These are phyloP conservation scores for Ophonus ardosiacus DNA, from an alignment of 2,888 invertebrate species.

Conservation along the genomic window DNA sequence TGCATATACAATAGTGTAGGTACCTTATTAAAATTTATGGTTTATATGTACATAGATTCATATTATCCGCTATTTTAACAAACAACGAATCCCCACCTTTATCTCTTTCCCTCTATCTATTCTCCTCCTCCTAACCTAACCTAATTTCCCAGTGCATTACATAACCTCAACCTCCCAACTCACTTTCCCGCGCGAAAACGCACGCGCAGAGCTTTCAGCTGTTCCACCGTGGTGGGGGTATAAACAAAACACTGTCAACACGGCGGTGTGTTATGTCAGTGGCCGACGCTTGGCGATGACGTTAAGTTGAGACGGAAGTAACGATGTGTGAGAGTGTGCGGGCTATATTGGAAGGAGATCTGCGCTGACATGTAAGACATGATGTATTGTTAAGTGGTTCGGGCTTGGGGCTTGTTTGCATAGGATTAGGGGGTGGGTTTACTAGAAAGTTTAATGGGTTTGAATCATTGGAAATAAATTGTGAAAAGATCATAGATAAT, in stretches of 20 bases:
- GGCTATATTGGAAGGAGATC: background rate
- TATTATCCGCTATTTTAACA: too few species aligned
- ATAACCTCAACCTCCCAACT: background rate
- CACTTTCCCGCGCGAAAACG: background rate
- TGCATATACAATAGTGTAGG: too few species aligned
- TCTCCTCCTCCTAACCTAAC: background rate
- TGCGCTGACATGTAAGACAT: background rate
- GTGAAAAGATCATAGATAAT: too few species aligned
- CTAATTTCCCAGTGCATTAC: background rate
- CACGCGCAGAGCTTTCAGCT: constrained; percentile 38
- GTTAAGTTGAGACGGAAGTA: constrained; percentile 13
- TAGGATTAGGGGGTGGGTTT: background rate
- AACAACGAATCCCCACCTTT: too few species aligned
- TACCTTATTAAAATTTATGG: too few species aligned
- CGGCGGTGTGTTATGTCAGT: constrained; percentile 36
- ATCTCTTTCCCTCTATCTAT: background rate
- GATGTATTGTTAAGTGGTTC: background rate
- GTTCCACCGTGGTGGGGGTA: constrained; percentile 17
- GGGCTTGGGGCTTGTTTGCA: background rate
- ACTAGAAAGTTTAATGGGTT: background rate
- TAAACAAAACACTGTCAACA: constrained; percentile 47
- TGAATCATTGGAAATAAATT: too few species aligned
- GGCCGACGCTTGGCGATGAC: constrained; percentile 17
- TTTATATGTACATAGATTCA: too few species aligned
- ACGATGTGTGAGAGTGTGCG: background rate